phyloP scores from a whole-genome alignment of 2,797 vertebrate species.

The Momotus momota region DNA sequence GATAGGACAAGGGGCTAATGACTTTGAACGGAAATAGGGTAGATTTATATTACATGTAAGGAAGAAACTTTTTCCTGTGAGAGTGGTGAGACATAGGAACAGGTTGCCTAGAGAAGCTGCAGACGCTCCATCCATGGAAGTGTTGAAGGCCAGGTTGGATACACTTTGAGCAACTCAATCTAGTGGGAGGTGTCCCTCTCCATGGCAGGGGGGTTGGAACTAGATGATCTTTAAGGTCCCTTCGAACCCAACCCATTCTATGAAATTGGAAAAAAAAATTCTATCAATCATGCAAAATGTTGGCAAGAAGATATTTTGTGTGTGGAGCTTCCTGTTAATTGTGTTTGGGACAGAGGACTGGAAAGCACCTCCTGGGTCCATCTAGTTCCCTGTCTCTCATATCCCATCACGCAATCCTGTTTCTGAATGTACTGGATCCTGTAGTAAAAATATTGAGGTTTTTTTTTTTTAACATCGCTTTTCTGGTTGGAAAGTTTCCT shows the following conservation, averaged over 20 bases:
- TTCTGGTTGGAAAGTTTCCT: neutral
- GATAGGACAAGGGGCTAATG: no score
- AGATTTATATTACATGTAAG: neutral
- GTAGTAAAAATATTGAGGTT: neutral
- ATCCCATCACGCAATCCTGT: accelerated
- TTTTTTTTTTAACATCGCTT: neutral
- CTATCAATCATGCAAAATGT: neutral
- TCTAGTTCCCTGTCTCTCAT: neutral
- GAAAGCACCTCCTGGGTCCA: neutral
- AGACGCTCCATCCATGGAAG: neutral
- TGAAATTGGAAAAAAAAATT: neutral
- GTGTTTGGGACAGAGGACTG: neutral
- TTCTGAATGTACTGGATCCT: neutral
- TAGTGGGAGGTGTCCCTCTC: neutral
- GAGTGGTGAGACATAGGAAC: neutral
- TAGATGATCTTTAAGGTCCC: neutral
- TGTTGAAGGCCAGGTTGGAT: neutral
- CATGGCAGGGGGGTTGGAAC: neutral
- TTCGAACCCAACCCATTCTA: neutral
- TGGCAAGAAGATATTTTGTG: neutral
- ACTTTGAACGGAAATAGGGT: neutral
- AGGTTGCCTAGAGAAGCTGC: neutral
- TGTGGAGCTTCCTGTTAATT: neutral
- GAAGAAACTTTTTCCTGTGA: neutral
- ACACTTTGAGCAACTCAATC: neutral